These are phyloP conservation scores for Dasypus novemcinctus DNA, from an alignment of 2,113 vertebrate genomes.

Conservation along the genomic window DNA sequence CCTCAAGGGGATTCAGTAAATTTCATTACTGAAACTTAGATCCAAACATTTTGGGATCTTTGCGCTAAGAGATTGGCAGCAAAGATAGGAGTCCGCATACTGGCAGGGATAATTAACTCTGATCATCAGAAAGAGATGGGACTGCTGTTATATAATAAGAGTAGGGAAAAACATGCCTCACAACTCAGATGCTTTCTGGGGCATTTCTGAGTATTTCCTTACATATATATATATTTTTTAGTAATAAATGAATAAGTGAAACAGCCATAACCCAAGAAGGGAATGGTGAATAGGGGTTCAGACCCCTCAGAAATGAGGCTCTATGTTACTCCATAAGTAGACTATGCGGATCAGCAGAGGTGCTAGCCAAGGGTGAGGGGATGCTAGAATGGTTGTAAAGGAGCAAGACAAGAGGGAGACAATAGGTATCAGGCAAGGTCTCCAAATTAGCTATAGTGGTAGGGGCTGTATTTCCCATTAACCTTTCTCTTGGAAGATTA, in stretches of 20 bases:
- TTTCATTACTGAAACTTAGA: not conserved
- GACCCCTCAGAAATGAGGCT: not conserved
- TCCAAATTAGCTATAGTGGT: not conserved
- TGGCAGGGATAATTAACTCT: not conserved
- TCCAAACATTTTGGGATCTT: not conserved
- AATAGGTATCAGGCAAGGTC: not conserved
- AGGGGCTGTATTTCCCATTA: not conserved
- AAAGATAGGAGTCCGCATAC: not conserved
- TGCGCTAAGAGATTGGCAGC: not conserved
- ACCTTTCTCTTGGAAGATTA: not conserved
- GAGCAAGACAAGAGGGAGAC: not conserved
- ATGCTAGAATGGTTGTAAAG: not conserved
- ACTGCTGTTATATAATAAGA: too few species aligned
- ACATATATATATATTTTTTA: not conserved
- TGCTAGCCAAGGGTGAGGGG: not conserved
- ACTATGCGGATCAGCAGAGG: not conserved
- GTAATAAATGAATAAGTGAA: not conserved
- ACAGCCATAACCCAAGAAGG: too few species aligned
- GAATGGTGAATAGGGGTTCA: not conserved
- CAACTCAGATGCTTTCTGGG: rapidly evolving
- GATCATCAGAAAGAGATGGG: not conserved
- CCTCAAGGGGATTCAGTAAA: not conserved
- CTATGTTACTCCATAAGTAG: not conserved
- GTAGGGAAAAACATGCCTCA: not conserved
- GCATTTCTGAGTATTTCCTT: not conserved